phyloP scores from a whole-genome alignment of 2,797 vertebrate genomes.

The Tolypeutes matacus region DNA sequence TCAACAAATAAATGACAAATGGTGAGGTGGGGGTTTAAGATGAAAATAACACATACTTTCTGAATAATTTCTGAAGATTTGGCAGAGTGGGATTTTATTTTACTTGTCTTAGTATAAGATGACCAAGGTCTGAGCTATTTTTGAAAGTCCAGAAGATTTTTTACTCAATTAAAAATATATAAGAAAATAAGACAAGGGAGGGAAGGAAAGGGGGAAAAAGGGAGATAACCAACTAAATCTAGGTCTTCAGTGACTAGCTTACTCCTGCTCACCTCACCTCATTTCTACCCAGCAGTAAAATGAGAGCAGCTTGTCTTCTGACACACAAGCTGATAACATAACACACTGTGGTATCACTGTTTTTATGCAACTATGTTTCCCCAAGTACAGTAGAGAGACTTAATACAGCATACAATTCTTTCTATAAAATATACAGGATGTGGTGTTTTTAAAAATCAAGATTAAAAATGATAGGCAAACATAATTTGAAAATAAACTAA shows the following conservation, averaged over 20 bases:
- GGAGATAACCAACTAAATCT: neutral
- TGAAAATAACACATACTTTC: neutral
- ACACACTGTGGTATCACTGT: neutral
- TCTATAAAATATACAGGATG: neutral
- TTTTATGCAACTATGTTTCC: neutral
- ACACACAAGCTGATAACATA: neutral
- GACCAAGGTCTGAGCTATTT: conserved; percentile 50
- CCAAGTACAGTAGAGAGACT: neutral
- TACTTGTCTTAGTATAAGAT: conserved; percentile 53
- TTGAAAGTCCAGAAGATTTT: conserved; percentile 57
- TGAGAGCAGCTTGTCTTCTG: neutral
- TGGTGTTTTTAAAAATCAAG: conserved; percentile 6
- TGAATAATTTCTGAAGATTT: conserved; percentile 52
- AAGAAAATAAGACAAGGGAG: neutral
- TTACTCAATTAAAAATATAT: neutral
- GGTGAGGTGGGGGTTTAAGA: neutral
- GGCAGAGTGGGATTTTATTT: conserved; percentile 56
- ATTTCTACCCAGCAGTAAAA: neutral
- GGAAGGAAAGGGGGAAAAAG: neutral
- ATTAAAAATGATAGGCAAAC: neutral
- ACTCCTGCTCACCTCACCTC: neutral
- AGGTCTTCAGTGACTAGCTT: neutral
- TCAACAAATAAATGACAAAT: neutral
- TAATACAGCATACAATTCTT: neutral
- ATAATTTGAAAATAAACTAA: neutral